phyloP scores from a whole-genome alignment of 2,888 invertebrate species.

The Drosophila parthenogenetica region DNA sequence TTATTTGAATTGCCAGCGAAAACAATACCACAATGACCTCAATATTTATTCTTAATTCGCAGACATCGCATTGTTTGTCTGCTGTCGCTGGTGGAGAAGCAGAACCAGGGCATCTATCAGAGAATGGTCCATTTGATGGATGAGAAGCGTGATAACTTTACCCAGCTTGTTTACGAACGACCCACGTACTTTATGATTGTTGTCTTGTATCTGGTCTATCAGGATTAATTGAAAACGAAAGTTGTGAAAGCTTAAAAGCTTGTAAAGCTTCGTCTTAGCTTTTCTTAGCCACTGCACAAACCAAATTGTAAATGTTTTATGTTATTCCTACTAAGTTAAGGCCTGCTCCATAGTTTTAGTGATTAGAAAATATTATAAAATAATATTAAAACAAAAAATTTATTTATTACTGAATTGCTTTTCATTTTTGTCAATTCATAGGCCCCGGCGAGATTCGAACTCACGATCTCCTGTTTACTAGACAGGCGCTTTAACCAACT shows the following conservation, averaged over 20 bases:
- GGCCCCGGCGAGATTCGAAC: constrained; percentile 85
- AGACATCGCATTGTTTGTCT: constrained; percentile 85
- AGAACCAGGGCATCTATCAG: constrained; percentile 82
- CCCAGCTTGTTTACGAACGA: constrained; percentile 82
- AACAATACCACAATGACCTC: constrained; percentile 19
- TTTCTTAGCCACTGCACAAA: constrained; percentile 36
- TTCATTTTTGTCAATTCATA: constrained; percentile 8
- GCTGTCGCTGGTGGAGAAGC: constrained; percentile 84
- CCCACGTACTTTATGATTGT: constrained; percentile 84
- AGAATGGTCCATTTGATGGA: constrained; percentile 84
- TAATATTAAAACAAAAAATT: not conserved
- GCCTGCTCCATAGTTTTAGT: constrained; percentile 34
- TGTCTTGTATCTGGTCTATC: constrained; percentile 83
- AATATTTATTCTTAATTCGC: constrained; percentile 7
- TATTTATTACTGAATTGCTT: not conserved
- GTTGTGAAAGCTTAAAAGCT: constrained; percentile 27
- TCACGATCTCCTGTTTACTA: constrained; percentile 85
- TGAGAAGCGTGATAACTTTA: constrained; percentile 83
- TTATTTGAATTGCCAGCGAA: constrained; percentile 3
- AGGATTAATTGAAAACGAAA: constrained; percentile 70
- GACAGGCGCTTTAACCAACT: constrained; percentile 85
- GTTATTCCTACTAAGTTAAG: constrained; percentile 14
- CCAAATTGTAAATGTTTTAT: constrained; percentile 32
- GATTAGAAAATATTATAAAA: constrained; percentile 5
- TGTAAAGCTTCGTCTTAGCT: constrained; percentile 16